Conservation (phyloP, 2,888 invertebrate genomes). For the Tribolium freemani region DNA sequence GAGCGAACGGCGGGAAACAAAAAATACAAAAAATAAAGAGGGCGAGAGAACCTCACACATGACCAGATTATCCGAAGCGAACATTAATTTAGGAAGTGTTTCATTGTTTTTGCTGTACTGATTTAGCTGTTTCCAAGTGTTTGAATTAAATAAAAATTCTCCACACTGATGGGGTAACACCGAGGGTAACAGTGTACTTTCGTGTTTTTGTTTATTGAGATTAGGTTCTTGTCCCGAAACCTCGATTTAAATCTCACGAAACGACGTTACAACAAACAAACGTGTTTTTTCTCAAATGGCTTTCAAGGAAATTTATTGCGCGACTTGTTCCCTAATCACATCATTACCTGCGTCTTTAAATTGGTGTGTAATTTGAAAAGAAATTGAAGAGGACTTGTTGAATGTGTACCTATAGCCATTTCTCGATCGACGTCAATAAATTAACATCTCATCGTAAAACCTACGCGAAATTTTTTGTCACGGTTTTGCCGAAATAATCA, state of each 20-base stretch:
- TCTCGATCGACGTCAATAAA: not conserved
- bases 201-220: too few relatives aligned
- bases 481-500: slow-evolving; percentile 13
- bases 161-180: too few relatives aligned
- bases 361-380: not conserved
- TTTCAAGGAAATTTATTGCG: not conserved
- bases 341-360: not conserved
- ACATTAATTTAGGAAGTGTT: not conserved
- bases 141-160: too few relatives aligned
- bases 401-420: not conserved
- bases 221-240: too few relatives aligned
- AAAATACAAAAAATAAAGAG: not conserved
- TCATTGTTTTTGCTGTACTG: not conserved
- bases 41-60: not conserved
- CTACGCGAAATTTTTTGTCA: slow-evolving; percentile 18
- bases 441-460: slow-evolving; percentile 1
- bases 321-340: not conserved
- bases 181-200: too few relatives aligned
- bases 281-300: not conserved
- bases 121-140: not conserved
- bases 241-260: too few relatives aligned
- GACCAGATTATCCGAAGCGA: not conserved
- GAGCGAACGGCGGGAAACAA: not conserved
- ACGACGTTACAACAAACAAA: not conserved
- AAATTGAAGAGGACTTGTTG: slow-evolving; percentile 13